Conservation (phyloP, 2,888 invertebrate species). For the Embidobia sp. region DNA sequence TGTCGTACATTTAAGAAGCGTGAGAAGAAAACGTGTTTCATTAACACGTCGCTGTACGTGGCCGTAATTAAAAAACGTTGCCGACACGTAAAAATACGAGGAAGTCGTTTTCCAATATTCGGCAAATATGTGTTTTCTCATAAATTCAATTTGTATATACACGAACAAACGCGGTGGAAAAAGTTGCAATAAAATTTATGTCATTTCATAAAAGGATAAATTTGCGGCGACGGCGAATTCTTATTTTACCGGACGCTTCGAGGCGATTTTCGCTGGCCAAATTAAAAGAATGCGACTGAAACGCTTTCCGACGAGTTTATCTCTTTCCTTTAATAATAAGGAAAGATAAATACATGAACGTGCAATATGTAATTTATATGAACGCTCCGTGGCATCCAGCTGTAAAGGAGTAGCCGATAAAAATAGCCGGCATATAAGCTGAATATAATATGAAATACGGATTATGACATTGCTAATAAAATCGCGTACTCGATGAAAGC, state of each 20-base stretch:
- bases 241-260: too few relatives aligned
- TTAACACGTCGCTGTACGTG: slow-evolving; percentile 17
- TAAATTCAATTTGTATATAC: neutral
- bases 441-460: slow-evolving; percentile 52
- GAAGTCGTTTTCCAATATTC: neutral
- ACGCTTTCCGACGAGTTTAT: too few relatives aligned
- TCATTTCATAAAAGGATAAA: too few relatives aligned
- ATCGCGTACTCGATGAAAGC: slow-evolving; percentile 46
- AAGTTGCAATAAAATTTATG: too few relatives aligned
- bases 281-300: too few relatives aligned
- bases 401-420: slow-evolving; percentile 18
- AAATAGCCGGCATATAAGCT: slow-evolving; percentile 26
- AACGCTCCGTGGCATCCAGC: neutral
- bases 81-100: slow-evolving; percentile 5
- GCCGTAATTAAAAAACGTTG: slow-evolving; percentile 22
- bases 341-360: too few relatives aligned
- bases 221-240: too few relatives aligned
- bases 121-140: neutral
- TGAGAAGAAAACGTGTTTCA: slow-evolving; percentile 54
- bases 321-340: too few relatives aligned
- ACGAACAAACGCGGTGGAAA: too few relatives aligned
- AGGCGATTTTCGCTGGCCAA: too few relatives aligned
- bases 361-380: slow-evolving; percentile 5
- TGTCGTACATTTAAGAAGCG: slow-evolving; percentile 35
- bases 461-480: slow-evolving; percentile 56